These are phyloP conservation scores for Nymphalis polychloros DNA, from an alignment of 2,888 invertebrate species.

Conservation along the genomic window DNA sequence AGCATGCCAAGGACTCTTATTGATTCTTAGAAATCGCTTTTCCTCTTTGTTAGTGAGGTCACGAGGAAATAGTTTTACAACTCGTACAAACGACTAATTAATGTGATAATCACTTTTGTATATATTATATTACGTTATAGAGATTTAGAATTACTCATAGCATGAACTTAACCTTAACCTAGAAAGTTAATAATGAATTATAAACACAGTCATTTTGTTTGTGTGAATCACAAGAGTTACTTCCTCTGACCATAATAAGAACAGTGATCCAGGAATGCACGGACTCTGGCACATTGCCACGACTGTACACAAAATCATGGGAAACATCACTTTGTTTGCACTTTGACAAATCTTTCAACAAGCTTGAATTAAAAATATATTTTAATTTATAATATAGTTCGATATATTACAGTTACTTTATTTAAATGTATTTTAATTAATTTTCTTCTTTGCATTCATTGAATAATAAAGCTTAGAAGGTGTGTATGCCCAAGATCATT, in stretches of 20 bases:
- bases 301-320: constrained; percentile 43
- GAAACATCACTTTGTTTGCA: constrained; percentile 59
- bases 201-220: constrained; percentile 45
- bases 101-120: not conserved
- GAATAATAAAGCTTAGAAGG: too few species aligned
- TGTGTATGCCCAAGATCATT: too few species aligned
- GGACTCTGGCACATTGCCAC: constrained; percentile 63
- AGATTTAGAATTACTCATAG: constrained; percentile 3
- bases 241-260: constrained; percentile 53
- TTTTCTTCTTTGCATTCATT: too few species aligned
- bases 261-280: constrained; percentile 57
- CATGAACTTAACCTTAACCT: constrained; percentile 38
- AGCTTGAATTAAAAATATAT: not conserved
- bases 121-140: not conserved
- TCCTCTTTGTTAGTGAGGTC: constrained; percentile 39
- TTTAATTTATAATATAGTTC: not conserved
- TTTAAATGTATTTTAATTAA: too few species aligned
- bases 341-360: constrained; percentile 57
- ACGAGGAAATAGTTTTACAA: constrained; percentile 27
- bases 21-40: constrained; percentile 41
- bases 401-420: not conserved
- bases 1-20: constrained; percentile 40
- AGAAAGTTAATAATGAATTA: constrained; percentile 25
- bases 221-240: constrained; percentile 45
- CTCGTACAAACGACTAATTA: constrained; percentile 21